Percentiles rank a stretch among this genome's conserved stretches.
Conservation (phyloP, 2,797 vertebrate genomes). For the Anguilla pacifica region DNA sequence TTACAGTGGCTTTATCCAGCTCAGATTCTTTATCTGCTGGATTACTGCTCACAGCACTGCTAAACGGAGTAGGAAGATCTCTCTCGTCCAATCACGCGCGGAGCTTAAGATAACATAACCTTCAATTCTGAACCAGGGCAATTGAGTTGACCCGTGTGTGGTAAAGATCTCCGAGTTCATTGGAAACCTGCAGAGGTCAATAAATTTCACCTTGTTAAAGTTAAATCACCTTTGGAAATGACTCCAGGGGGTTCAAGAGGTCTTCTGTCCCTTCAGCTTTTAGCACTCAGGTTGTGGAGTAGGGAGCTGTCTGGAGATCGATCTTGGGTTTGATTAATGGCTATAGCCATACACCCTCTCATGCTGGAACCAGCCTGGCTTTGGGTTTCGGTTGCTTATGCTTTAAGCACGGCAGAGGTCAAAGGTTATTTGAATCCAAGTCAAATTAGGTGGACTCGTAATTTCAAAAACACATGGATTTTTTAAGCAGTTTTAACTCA, state of each 20-base stretch:
- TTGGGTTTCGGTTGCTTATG: neutral
- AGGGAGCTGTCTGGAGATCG: neutral
- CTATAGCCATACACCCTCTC: neutral
- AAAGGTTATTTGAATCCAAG: neutral
- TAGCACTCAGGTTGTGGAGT: neutral
- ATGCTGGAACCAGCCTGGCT: neutral
- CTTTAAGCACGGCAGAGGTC: neutral
- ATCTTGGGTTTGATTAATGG: conserved; percentile 15
- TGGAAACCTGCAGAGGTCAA: neutral
- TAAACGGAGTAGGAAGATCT: neutral
- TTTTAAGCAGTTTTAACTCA: neutral
- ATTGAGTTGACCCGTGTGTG: conserved; percentile 8
- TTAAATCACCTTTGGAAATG: conserved; percentile 22
- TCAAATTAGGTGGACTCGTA: neutral
- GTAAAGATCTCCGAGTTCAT: neutral
- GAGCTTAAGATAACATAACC: conserved; percentile 19
- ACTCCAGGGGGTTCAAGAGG: conserved; percentile 1
- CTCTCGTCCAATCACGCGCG: neutral
- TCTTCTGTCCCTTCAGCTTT: neutral
- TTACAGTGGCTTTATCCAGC: neutral
- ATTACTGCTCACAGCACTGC: neutral
- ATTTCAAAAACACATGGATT: neutral
- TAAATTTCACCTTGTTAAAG: conserved; percentile 6
- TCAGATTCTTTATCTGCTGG: neutral
- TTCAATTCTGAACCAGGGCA: neutral